Base-by-base conservation (phyloP, 2,113 vertebrate genomes). In the Plecturocebus donacophilus region DNA sequence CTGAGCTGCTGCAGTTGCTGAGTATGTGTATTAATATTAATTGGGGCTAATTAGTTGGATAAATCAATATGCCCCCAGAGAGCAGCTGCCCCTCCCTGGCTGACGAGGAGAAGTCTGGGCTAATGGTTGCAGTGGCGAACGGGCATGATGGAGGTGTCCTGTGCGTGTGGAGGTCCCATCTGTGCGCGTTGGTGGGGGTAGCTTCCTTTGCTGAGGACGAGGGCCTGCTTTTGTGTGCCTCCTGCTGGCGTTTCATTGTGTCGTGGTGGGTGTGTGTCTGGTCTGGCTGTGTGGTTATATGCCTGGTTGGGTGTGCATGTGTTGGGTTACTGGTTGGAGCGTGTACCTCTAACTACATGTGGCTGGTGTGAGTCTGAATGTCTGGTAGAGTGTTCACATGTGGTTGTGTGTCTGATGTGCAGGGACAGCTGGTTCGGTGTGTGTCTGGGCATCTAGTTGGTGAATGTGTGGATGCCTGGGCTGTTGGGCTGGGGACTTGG, bases 1-100 rank as follows among this genome's bases (percentile, higher is more conserved):
- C 88, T 13, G 21, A 90, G 76, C 95, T 95, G 87, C 95, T 47
- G 81, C 90, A 38, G 97, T 97, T 94, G 76, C 90, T 79, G 90
- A 96, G 93, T 97, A 95, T 85, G 83, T 97, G 96, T 98, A 98
- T 98, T 98, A 98, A 98, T 98, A 98, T 98, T 98, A 98, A 98
- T 98, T 98, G 97, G 87, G 94, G 85, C 98, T 98, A 98, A 98
- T 98, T 98, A 98, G 98, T 96, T 98, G 98, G 97, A 98, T 98
- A 98, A 98, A 98, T 98, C 98, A 98, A 98, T 97, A 90, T n/a
- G 71, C 87, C 98, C 96, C 87, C 84, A 94, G 98, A 97, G 97
- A 98, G 91, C 84, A 95, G 96, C 96, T 97, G 88, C 92, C 96
- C 96, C 96, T 94, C 90, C 90, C 96, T 84, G 84, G 97, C 32